These are phyloP conservation scores for Glandiceps talaboti DNA, from an alignment of 53 echinoderm and acorn worm genomes.

Conservation along the genomic window DNA sequence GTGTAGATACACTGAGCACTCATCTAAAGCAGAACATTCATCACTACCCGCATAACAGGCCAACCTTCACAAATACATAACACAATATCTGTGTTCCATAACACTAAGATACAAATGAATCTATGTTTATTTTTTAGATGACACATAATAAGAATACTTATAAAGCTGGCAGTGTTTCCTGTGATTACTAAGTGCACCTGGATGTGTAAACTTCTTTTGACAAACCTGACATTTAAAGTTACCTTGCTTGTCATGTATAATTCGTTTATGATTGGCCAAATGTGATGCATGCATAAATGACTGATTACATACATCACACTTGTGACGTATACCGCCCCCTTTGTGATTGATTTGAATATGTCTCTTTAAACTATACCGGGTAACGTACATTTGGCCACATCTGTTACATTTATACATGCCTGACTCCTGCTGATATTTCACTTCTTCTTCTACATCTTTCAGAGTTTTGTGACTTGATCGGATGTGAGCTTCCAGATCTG, in stretches of 20 bases:
- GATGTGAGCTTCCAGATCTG: neutral
- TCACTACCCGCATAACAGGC: too few relatives aligned
- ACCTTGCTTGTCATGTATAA: neutral
- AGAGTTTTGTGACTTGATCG: neutral
- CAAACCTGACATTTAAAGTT: neutral
- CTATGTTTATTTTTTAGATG: too few relatives aligned
- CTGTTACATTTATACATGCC: neutral
- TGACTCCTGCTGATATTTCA: neutral
- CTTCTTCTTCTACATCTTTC: neutral
- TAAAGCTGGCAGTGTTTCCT: too few relatives aligned
- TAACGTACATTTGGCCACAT: neutral
- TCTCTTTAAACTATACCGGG: neutral
- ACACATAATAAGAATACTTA: too few relatives aligned
- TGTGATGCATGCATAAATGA: neutral
- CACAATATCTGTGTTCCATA: too few relatives aligned
- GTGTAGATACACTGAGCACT: too few relatives aligned
- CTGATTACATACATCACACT: neutral
- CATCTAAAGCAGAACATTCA: too few relatives aligned
- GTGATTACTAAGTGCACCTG: too few relatives aligned
- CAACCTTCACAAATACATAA: too few relatives aligned
- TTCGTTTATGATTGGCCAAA: neutral
- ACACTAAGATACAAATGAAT: too few relatives aligned
- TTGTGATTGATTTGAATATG: neutral
- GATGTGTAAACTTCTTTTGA: too few relatives aligned
- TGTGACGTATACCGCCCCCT: neutral